phyloP scores from a whole-genome alignment of 2,888 invertebrate species.

The Lepidochitona cinerea region DNA sequence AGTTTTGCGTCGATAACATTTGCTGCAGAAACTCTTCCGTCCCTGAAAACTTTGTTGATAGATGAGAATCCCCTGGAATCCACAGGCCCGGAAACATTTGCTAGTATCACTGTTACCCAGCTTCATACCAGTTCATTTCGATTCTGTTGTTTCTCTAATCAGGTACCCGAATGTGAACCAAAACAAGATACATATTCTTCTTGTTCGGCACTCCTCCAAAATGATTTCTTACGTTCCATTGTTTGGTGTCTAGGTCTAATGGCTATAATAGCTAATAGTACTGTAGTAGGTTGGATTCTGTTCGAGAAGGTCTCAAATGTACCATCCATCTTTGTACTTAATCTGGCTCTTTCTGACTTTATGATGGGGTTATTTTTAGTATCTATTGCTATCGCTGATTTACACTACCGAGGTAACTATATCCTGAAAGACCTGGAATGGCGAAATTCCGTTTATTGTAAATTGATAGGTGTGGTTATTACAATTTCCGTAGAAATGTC shows the following conservation, averaged over 20 bases:
- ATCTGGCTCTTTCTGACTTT: background rate
- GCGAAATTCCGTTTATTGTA: background rate
- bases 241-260: background rate
- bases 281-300: no score
- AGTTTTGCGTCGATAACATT: no score
- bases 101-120: background rate
- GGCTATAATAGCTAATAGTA: background rate
- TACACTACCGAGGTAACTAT: background rate
- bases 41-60: background rate
- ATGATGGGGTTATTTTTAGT: background rate
- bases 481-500: background rate
- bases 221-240: background rate
- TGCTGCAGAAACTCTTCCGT: no score
- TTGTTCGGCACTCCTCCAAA: background rate
- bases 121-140: background rate
- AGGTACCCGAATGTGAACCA: background rate
- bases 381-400: background rate
- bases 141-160: background rate
- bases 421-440: background rate
- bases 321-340: background rate
- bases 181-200: background rate
- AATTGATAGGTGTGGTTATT: background rate
- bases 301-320: no score
- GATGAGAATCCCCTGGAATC: background rate
- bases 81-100: background rate